Evolutionary conservation across 2,888 invertebrate genomes (phyloP).

Genomic region (Cactoblastis cactorum): DNA sequence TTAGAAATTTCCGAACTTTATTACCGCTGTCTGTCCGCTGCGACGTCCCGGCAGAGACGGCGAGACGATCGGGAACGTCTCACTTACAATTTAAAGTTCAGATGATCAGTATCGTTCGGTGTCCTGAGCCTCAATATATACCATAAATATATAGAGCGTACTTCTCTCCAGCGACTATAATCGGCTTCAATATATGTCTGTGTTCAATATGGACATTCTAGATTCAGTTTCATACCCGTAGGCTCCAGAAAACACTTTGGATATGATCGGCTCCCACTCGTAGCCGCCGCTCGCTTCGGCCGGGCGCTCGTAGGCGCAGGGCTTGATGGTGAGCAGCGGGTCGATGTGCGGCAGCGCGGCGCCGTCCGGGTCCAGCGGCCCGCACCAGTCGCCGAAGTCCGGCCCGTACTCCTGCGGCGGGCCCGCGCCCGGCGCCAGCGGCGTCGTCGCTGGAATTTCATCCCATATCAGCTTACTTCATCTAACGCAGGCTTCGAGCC

Average conservation of each 20-base stretch:
- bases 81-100: no score
- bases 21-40: no score
- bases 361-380: conserved; percentile 48
- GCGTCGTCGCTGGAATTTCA: no score
- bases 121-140: no score
- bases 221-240: conserved; percentile 34
- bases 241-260: conserved; percentile 39
- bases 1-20: no score
- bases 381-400: conserved; percentile 38
- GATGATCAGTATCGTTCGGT: no score
- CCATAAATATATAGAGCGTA: no score
- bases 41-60: no score
- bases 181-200: conserved; percentile 44
- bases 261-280: conserved; percentile 47
- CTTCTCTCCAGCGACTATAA: not conserved
- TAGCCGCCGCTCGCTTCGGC: conserved; percentile 2
- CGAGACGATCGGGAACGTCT: no score
- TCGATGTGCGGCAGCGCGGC: conserved; percentile 61
- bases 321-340: conserved; percentile 50
- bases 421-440: not conserved
- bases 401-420: conserved; percentile 55
- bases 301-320: not conserved
- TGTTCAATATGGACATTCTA: conserved; percentile 42
- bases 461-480: no score
- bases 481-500: no score